These are phyloP conservation scores for Dissostichus mawsoni DNA, from an alignment of 2,113 vertebrate species.

Conservation along the genomic window DNA sequence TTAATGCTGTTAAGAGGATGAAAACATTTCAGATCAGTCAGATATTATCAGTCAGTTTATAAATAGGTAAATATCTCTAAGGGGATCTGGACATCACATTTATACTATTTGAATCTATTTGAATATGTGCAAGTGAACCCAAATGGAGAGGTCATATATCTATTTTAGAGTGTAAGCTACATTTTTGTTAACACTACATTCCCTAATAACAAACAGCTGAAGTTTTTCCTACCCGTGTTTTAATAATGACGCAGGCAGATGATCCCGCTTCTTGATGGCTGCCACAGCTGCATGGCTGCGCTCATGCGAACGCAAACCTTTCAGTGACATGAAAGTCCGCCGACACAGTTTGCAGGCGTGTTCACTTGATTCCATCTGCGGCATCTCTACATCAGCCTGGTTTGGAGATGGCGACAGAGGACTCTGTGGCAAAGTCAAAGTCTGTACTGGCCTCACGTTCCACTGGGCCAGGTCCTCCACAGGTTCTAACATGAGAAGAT, in stretches of 20 bases:
- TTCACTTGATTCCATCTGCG: constrained; percentile 31
- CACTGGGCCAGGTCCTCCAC: constrained; percentile 12
- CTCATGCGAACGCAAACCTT: constrained; percentile 91
- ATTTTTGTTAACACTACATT: no score
- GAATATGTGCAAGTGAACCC: neutral
- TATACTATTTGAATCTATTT: neutral
- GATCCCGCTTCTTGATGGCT: constrained; percentile 89
- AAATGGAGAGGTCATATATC: neutral
- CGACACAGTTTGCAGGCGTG: constrained; percentile 89
- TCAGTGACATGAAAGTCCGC: constrained; percentile 90
- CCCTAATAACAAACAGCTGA: no score
- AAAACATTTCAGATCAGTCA: neutral
- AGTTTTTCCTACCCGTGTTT: constrained; percentile 88
- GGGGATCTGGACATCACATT: neutral
- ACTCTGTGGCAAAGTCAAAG: neutral
- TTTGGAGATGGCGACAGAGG: neutral
- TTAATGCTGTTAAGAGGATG: constrained; percentile 81
- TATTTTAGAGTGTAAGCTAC: neutral
- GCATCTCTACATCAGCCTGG: neutral
- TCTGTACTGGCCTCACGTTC: neutral
- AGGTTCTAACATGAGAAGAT: constrained; percentile 1
- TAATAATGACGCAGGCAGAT: constrained; percentile 85
- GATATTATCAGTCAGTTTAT: neutral
- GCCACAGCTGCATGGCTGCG: constrained; percentile 91
- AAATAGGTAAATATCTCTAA: neutral